Percentiles rank a stretch among this genome's conserved stretches.
Conservation (phyloP, 1,140 invertebrate species). For the Stegodyphus dumicola region DNA sequence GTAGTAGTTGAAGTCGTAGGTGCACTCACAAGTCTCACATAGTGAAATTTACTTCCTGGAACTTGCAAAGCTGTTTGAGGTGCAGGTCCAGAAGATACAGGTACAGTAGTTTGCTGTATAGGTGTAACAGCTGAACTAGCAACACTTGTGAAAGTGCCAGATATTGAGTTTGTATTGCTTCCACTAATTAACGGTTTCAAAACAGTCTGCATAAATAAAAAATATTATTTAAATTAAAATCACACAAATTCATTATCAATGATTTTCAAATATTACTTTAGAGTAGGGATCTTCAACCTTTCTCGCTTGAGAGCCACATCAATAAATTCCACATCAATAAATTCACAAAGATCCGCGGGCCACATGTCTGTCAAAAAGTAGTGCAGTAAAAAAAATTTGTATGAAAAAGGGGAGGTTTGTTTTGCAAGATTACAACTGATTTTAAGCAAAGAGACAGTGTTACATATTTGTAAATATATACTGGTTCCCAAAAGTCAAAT, state of each 20-base stretch:
- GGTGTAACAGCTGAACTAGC: slow-evolving; percentile 22
- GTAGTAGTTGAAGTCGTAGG: slow-evolving; percentile 67
- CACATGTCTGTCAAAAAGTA: too few relatives aligned
- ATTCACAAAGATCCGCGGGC: too few relatives aligned
- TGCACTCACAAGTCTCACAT: slow-evolving; percentile 76
- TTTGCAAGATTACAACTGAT: too few relatives aligned
- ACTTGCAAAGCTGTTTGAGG: slow-evolving; percentile 66
- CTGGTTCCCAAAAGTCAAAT: too few relatives aligned
- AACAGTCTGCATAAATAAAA: slow-evolving; percentile 63
- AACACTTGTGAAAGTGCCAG: neutral
- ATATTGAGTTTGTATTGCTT: slow-evolving; percentile 26
- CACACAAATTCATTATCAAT: neutral
- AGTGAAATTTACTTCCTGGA: slow-evolving; percentile 69
- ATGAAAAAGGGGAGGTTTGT: too few relatives aligned
- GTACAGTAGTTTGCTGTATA: slow-evolving; percentile 4
- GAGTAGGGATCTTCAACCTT: too few relatives aligned
- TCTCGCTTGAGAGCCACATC: too few relatives aligned
- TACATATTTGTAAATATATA: too few relatives aligned
- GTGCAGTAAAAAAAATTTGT: too few relatives aligned
- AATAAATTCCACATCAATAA: too few relatives aligned
- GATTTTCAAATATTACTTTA: too few relatives aligned
- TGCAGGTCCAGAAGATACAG: slow-evolving; percentile 56
- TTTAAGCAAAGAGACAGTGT: too few relatives aligned
- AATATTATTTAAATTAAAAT: neutral
- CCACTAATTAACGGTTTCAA: slow-evolving; percentile 63